phyloP scores from a whole-genome alignment of 2,888 invertebrate species.

The Noctua janthe region DNA sequence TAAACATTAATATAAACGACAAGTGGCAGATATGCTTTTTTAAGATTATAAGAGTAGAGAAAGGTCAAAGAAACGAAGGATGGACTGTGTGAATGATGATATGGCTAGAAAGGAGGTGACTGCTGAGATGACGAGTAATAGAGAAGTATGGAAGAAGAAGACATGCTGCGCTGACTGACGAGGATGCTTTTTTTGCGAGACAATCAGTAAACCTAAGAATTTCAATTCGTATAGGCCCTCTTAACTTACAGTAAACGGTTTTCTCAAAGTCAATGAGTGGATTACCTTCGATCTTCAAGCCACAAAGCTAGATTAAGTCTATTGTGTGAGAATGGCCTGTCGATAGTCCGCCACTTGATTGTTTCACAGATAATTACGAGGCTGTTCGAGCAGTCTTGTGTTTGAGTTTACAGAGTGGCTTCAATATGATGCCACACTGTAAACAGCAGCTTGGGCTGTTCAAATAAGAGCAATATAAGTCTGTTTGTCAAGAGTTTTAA shows the following conservation, averaged over 20 bases:
- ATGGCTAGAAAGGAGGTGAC: too few relatives aligned
- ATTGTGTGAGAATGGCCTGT: conserved; percentile 19
- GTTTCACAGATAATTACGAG: conserved; percentile 30
- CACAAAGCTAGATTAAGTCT: background rate
- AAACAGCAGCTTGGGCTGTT: background rate
- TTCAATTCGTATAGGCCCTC: background rate
- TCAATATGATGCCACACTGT: conserved; percentile 2
- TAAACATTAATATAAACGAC: too few relatives aligned
- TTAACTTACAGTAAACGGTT: background rate
- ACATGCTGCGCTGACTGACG: too few relatives aligned
- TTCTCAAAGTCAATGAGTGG: background rate
- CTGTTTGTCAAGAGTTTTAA: background rate
- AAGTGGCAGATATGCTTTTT: too few relatives aligned
- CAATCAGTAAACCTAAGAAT: background rate
- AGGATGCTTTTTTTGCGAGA: too few relatives aligned
- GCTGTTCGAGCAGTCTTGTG: background rate
- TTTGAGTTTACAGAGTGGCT: conserved; percentile 16
- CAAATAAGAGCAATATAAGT: background rate
- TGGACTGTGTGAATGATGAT: too few relatives aligned
- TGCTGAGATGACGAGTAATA: too few relatives aligned
- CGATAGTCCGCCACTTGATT: conserved; percentile 18
- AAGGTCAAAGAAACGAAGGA: too few relatives aligned
- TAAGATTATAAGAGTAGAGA: too few relatives aligned
- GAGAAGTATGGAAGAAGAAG: too few relatives aligned
- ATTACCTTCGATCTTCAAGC: conserved; percentile 4